These are phyloP conservation scores for Trichomycterus rosablanca DNA, from an alignment of 2,113 vertebrate genomes.

Conservation along the genomic window DNA sequence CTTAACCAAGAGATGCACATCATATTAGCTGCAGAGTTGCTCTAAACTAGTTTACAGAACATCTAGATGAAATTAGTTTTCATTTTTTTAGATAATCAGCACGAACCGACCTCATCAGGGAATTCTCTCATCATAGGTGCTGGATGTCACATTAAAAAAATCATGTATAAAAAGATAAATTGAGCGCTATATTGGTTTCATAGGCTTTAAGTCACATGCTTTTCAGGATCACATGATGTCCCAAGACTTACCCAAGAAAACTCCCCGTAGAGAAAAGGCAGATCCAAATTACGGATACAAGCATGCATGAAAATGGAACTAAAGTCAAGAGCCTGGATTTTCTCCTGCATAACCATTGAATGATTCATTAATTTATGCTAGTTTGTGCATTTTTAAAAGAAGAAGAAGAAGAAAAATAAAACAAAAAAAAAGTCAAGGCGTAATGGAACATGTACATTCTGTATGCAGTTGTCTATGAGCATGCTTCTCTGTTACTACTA, in stretches of 20 bases:
- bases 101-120: constrained; percentile 6
- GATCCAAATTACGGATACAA: constrained; percentile 18
- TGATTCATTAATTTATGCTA: constrained; percentile 40
- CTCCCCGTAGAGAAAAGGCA: not conserved
- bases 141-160: constrained; percentile 17
- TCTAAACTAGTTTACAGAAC: constrained; percentile 27
- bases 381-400: constrained; percentile 40
- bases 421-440: constrained; percentile 21
- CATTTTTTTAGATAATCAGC: constrained; percentile 11
- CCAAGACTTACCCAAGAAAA: too few relatives aligned
- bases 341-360: constrained; percentile 13
- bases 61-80: constrained; percentile 26
- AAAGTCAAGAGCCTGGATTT: constrained; percentile 26
- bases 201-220: constrained; percentile 9
- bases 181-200: not conserved
- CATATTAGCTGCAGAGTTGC: constrained; percentile 29
- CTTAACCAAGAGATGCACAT: constrained; percentile 19
- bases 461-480: constrained; percentile 56
- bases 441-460: constrained; percentile 43
- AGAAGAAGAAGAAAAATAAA: constrained; percentile 20
- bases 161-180: too few relatives aligned
- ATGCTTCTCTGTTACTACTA: constrained; percentile 50
- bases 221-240: constrained; percentile 9
- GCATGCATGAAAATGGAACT: constrained; percentile 23
- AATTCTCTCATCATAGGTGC: constrained; percentile 15